phyloP scores from a whole-genome alignment of 2,888 invertebrate species.

The Protonemura montana region DNA sequence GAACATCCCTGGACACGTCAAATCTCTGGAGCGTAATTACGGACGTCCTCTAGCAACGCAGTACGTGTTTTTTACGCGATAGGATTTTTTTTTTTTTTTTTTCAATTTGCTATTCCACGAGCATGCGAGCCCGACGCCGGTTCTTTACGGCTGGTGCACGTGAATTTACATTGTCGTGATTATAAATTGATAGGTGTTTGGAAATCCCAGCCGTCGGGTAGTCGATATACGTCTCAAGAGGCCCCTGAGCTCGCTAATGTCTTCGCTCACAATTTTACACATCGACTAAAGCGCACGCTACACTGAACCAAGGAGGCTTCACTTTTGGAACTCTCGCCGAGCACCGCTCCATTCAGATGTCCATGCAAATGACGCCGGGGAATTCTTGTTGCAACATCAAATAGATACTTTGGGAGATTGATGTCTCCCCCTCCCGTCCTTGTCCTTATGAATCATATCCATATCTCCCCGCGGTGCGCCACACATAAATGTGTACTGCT shows the following conservation, averaged over 20 bases:
- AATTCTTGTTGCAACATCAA: neutral
- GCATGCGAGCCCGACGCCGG: neutral
- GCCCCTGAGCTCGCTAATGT: neutral
- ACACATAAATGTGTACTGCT: neutral
- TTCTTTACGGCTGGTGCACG: neutral
- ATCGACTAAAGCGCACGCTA: too few species aligned
- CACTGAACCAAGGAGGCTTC: too few species aligned
- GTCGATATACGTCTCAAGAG: neutral
- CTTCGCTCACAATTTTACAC: too few species aligned
- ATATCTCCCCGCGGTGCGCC: neutral
- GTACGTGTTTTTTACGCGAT: conserved; percentile 13
- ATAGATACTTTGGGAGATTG: neutral
- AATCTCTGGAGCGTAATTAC: neutral
- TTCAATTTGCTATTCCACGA: neutral
- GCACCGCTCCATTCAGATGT: neutral
- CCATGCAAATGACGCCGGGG: neutral
- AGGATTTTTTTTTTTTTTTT: neutral
- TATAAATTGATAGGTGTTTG: neutral
- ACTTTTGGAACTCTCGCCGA: too few species aligned
- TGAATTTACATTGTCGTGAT: neutral
- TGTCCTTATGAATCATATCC: neutral
- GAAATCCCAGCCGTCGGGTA: neutral
- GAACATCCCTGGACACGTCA: neutral
- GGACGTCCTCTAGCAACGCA: neutral
- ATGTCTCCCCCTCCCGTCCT: neutral